phyloP scores from a whole-genome alignment of 2,797 vertebrate species.

The Sebastes itinus region DNA sequence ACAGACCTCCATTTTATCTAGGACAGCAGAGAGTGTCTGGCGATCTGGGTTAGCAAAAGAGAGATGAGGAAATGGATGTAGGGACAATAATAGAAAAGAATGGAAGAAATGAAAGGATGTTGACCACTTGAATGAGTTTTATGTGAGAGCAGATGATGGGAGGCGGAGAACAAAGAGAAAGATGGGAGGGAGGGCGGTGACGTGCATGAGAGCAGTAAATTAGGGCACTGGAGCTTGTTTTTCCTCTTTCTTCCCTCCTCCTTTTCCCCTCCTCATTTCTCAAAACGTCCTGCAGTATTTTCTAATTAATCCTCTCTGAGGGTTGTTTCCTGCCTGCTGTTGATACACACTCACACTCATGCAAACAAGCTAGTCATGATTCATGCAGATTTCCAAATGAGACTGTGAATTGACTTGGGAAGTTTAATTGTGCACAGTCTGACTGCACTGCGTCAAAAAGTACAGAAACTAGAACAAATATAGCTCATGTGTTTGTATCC shows the following conservation, averaged over 20 bases:
- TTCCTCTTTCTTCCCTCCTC: not conserved
- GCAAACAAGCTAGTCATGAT: conserved; percentile 46
- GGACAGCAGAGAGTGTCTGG: conserved; percentile 44
- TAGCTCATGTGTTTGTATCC: not conserved
- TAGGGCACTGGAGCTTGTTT: conserved; percentile 67
- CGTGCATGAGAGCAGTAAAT: conserved; percentile 65
- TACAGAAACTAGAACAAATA: conserved; percentile 23
- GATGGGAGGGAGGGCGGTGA: conserved; percentile 35
- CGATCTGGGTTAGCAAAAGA: conserved; percentile 35
- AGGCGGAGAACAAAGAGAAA: conserved; percentile 50
- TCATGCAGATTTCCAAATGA: conserved; percentile 48
- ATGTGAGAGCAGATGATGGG: conserved; percentile 18
- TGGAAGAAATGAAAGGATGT: conserved; percentile 3
- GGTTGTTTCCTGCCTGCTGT: conserved; percentile 36
- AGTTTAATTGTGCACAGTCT: conserved; percentile 33
- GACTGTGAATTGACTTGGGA: conserved; percentile 13
- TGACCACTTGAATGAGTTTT: conserved; percentile 10
- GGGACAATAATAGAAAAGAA: conserved; percentile 4
- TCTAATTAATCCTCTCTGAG: conserved; percentile 53
- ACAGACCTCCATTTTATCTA: conserved; percentile 59
- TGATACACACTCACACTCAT: not conserved
- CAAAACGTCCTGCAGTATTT: conserved; percentile 59
- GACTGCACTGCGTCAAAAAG: conserved; percentile 60
- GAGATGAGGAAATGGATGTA: conserved; percentile 8
- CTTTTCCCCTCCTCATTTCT: conserved; percentile 30